Percentiles rank a stretch among this genome's conserved stretches.
phyloP scores from a whole-genome alignment of 2,888 invertebrate species.

The Melieria crassipennis region DNA sequence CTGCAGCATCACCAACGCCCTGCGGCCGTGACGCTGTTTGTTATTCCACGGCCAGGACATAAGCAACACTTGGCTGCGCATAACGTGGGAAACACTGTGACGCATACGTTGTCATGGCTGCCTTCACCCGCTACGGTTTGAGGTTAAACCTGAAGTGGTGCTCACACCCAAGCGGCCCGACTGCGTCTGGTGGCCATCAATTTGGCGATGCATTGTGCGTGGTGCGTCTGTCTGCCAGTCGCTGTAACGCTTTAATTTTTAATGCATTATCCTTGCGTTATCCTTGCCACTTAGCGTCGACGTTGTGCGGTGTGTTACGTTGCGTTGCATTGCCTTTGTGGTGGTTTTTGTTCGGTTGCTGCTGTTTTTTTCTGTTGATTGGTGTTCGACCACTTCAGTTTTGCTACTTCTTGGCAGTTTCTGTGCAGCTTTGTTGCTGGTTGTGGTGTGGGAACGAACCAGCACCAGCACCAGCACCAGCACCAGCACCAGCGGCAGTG shows the following conservation, averaged over 20 bases:
- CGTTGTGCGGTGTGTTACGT: slow-evolving; percentile 4
- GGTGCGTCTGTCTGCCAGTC: background rate
- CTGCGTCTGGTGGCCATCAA: slow-evolving; percentile 57
- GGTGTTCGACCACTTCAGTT: too few species aligned
- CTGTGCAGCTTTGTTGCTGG: background rate
- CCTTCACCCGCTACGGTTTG: background rate
- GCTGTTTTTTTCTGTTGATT: too few species aligned
- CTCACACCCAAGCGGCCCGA: background rate
- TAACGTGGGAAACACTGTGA: slow-evolving; percentile 51
- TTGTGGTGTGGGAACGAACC: slow-evolving; percentile 9
- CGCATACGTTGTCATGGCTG: background rate
- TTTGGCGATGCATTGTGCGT: slow-evolving; percentile 38
- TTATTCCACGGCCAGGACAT: slow-evolving; percentile 45
- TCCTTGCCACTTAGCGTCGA: slow-evolving; percentile 52
- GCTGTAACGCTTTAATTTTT: slow-evolving; percentile 55
- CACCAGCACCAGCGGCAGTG: background rate
- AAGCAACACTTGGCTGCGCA: slow-evolving; percentile 53
- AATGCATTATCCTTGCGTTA: slow-evolving; percentile 50
- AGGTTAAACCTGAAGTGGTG: slow-evolving; percentile 22
- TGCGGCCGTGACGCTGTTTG: slow-evolving; percentile 2
- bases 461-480: background rate
- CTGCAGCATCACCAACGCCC: slow-evolving; percentile 21
- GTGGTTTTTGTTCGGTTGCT: background rate
- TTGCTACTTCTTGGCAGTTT: background rate
- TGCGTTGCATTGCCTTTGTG: slow-evolving; percentile 4